phyloP scores from a whole-genome alignment of 1,140 invertebrate species.

The Xylocopa sonorina region DNA sequence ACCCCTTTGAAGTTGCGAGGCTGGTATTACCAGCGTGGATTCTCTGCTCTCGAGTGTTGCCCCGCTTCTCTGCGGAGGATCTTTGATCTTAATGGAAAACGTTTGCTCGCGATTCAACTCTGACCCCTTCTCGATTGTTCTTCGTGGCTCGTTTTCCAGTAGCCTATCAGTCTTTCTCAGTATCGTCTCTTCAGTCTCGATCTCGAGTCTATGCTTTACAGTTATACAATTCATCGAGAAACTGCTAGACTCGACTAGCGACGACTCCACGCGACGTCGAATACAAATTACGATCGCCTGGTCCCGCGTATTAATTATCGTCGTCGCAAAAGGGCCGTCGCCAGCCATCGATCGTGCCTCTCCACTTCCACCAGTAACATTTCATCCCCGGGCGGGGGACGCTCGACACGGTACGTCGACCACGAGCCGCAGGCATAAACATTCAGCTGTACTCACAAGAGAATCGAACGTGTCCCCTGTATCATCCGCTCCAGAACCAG shows the following conservation, averaged over 20 bases:
- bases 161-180: not conserved
- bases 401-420: constrained; percentile 38
- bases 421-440: constrained; percentile 45
- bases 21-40: constrained; percentile 7
- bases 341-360: constrained; percentile 11
- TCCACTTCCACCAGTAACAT: not conserved
- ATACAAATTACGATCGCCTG: not conserved
- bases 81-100: constrained; percentile 42
- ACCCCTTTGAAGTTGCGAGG: constrained; percentile 54
- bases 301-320: not conserved
- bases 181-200: too few relatives aligned
- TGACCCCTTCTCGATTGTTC: not conserved
- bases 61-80: not conserved
- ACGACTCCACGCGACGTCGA: too few relatives aligned
- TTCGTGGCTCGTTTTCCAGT: not conserved
- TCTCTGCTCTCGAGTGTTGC: not conserved
- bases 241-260: too few relatives aligned
- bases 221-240: too few relatives aligned
- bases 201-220: too few relatives aligned
- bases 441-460: constrained; percentile 60
- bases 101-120: not conserved
- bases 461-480: constrained; percentile 12
- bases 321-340: not conserved
- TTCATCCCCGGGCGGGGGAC: constrained; percentile 6
- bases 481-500: not conserved